Conservation (phyloP, 2,113 vertebrate species). For the Amblyornis subalaris region DNA sequence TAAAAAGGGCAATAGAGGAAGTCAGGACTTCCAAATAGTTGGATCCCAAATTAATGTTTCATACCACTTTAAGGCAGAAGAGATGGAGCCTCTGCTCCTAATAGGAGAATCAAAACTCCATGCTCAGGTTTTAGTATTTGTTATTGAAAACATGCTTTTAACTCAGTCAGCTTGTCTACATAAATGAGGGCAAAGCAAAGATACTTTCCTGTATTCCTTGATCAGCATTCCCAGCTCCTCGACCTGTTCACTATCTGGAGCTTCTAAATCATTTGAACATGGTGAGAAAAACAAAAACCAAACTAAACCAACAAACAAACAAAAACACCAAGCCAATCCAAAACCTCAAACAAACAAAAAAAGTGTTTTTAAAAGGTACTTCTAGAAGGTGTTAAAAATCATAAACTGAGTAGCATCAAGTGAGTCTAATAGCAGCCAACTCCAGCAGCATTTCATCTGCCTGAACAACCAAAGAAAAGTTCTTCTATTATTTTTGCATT, state of each 20-base stretch:
- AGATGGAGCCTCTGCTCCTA: background rate
- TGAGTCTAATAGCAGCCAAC: background rate
- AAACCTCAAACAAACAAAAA: background rate
- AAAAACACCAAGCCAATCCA: background rate
- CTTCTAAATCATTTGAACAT: background rate
- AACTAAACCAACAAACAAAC: too few relatives aligned
- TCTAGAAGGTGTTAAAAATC: background rate
- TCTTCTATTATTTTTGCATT: background rate
- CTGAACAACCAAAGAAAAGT: background rate
- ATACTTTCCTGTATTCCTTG: background rate
- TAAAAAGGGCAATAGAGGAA: background rate
- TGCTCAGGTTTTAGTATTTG: background rate
- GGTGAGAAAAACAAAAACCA: background rate
- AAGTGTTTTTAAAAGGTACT: fast-evolving
- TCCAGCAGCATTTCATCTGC: background rate
- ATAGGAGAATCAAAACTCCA: background rate
- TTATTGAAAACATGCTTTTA: background rate
- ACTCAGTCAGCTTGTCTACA: background rate
- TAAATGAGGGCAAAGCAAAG: background rate
- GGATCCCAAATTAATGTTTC: background rate
- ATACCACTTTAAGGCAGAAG: background rate
- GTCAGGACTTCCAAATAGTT: background rate
- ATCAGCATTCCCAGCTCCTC: background rate
- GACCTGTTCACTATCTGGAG: background rate
- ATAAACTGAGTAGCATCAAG: background rate